A percentile compares a stretch with the other conserved stretches of the same genome.
Evolutionary conservation across 23 tunicate genomes (phyloP).

Genomic region (Styela plicata): DNA sequence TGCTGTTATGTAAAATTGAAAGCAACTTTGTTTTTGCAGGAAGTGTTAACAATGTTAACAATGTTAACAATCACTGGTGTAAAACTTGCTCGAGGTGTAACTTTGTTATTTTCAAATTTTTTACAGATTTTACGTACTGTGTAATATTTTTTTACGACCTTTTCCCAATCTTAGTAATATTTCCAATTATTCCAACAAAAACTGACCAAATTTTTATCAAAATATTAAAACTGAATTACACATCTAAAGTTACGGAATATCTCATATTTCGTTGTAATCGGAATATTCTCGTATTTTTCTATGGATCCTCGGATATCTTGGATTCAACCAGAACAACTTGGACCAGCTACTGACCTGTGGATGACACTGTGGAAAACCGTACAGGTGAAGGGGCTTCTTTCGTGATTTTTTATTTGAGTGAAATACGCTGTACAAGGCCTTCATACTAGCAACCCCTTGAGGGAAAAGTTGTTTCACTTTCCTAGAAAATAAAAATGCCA

Average conservation of each 20-base stretch:
- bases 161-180: neutral
- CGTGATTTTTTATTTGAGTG: neutral
- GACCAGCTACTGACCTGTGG: slow-evolving; percentile 35
- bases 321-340: slow-evolving; percentile 39
- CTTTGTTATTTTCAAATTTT: too few relatives aligned
- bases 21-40: too few relatives aligned
- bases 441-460: neutral
- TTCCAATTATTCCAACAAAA: neutral
- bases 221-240: too few relatives aligned
- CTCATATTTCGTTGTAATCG: neutral
- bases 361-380: slow-evolving; percentile 32
- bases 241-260: too few relatives aligned
- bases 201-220: neutral
- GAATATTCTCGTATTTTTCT: neutral
- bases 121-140: neutral
- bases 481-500: too few relatives aligned
- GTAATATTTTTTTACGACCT: neutral
- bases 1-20: too few relatives aligned
- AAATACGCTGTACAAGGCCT: neutral
- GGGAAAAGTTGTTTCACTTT: neutral
- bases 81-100: too few relatives aligned
- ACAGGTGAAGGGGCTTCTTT: slow-evolving; percentile 8
- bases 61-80: too few relatives aligned
- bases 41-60: too few relatives aligned
- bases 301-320: slow-evolving; percentile 35